Conservation (phyloP, 2,888 invertebrate genomes). For the Leptopilina drosophilae region DNA sequence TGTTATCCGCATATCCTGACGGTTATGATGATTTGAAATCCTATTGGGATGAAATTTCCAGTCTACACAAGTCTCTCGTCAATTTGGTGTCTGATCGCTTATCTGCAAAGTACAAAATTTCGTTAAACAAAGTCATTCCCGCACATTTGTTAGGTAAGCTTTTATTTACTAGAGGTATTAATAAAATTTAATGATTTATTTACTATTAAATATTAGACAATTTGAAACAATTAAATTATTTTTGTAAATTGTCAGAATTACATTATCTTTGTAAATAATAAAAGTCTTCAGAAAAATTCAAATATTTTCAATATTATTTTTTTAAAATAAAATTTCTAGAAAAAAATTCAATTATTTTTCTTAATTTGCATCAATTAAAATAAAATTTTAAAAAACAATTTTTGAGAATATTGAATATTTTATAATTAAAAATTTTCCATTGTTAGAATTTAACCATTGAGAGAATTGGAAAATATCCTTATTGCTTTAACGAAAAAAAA, state of each 20-base stretch:
- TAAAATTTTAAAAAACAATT: no score
- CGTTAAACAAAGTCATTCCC: slow-evolving; percentile 61
- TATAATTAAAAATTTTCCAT: no score
- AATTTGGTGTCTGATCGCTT: slow-evolving; percentile 62
- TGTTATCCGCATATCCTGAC: slow-evolving; percentile 63
- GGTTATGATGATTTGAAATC: slow-evolving; percentile 63
- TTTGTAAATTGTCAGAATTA: no score
- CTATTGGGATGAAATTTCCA: slow-evolving; percentile 63
- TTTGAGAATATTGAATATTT: no score
- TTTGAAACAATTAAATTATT: no score
- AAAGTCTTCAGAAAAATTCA: no score
- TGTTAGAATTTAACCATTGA: no score
- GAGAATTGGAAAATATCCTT: background rate
- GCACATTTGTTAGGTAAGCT: slow-evolving; percentile 68
- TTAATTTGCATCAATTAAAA: no score
- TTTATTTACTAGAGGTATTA: background rate
- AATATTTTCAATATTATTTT: no score
- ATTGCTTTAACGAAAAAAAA: background rate
- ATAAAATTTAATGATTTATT: background rate
- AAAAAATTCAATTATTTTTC: background rate
- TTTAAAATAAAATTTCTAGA: no score
- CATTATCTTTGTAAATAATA: no score
- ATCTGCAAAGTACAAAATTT: slow-evolving; percentile 61
- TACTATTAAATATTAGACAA: no score
- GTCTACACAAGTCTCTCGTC: slow-evolving; percentile 63